Base-by-base conservation (phyloP, 2,113 vertebrate genomes). In the Riparia riparia region DNA sequence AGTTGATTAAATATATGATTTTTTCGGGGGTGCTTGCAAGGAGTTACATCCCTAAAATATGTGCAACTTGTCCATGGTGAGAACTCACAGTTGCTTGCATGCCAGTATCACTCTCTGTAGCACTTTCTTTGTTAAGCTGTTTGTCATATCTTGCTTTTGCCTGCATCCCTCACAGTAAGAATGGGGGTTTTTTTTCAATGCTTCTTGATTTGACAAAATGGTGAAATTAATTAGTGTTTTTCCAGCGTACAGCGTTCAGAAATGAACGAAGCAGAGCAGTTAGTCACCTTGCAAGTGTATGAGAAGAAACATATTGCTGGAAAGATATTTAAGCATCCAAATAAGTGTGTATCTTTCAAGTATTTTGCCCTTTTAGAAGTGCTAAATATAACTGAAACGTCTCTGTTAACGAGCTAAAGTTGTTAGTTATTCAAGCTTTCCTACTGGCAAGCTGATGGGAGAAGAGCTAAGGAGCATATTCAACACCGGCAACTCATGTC, bases 301-400 rank as follows among this genome's bases (percentile, higher is more conserved):
- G 32, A 56, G 72, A 86, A 78, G 64, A 78, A 89, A 39, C 71
- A 77, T 41, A 17, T 82, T 95, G 70, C 79, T 95, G 58, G 76
- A 90, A 94, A 72, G 66, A 72, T 22, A n/a, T 41, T 49, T 28
- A 73, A 81, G 50, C 58, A 82, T 94, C 45, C 53, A 72, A 92
- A 72, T 88, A 93, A 80, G 37, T 61, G 13, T 86, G 19, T 37
- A 70, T 93, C 63, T 95, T 87, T 45, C 41, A 71, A 94, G 81
- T 89, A 87, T 73, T 88, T 90, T 76, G 80, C 82, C 80, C 92
- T 83, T 94, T 95, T 61, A 68, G 61, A 89, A 89, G 32, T 34
- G 49, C 83, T 96, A 94, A 93, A 89, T 96, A 87, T 82, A 93
- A 70, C 89, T 87, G 73, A 89, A 95, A 42, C 8, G 13, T 78